phyloP scores from a whole-genome alignment of 2,888 invertebrate genomes.

The Melieria omissa region DNA sequence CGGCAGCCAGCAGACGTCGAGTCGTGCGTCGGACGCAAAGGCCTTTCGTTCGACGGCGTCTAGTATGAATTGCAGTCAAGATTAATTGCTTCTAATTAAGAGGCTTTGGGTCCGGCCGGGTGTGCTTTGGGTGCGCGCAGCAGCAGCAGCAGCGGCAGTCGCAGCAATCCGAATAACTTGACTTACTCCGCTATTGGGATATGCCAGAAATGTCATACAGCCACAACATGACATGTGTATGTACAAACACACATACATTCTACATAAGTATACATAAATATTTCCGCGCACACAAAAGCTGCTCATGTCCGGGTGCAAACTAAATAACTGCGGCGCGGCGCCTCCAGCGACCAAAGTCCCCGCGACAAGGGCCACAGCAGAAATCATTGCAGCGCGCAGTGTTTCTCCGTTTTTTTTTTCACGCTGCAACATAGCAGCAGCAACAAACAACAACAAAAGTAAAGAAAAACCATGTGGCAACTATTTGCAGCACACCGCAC shows the following conservation, averaged over 20 bases:
- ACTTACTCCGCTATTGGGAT: slow-evolving; percentile 30
- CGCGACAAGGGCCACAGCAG: not conserved
- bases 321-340: not conserved
- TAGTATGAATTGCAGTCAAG: slow-evolving; percentile 47
- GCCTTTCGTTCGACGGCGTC: no score
- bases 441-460: not conserved
- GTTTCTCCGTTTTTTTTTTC: slow-evolving; percentile 17
- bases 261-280: not conserved
- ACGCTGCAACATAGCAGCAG: not conserved
- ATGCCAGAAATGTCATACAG: slow-evolving; percentile 36
- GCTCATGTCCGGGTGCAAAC: not conserved
- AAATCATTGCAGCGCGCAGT: not conserved
- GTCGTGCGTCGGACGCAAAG: no score
- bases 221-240: slow-evolving; percentile 28
- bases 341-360: no score
- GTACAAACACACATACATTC: slow-evolving; percentile 16
- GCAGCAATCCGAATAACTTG: slow-evolving; percentile 24
- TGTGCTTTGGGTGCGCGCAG: not conserved
- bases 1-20: not conserved
- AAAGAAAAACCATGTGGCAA: slow-evolving; percentile 13
- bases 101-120: slow-evolving; percentile 37
- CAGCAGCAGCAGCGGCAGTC: not conserved
- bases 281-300: not conserved
- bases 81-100: slow-evolving; percentile 52
- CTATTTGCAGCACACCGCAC: slow-evolving; percentile 16